phyloP scores from a whole-genome alignment of 2,888 invertebrate genomes.

The Lycaena phlaeas region DNA sequence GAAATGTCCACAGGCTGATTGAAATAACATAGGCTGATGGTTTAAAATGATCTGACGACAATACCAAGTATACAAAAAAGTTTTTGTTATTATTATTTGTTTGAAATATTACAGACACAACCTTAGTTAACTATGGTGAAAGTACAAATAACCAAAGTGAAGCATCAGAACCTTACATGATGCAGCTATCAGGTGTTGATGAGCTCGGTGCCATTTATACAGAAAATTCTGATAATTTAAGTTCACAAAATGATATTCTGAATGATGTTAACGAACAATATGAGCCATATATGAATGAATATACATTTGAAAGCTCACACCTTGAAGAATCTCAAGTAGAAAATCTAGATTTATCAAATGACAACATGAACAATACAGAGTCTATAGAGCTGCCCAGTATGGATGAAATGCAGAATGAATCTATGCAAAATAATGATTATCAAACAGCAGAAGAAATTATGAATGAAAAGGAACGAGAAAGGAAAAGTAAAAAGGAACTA shows the following conservation, averaged over 20 bases:
- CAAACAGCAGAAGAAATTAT: slow-evolving; percentile 56
- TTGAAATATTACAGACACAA: slow-evolving; percentile 52
- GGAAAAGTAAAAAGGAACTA: slow-evolving; percentile 84
- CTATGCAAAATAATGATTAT: slow-evolving; percentile 37
- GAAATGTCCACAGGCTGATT: no score
- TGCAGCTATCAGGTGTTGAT: slow-evolving; percentile 51
- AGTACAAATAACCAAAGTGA: slow-evolving; percentile 40
- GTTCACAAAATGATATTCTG: slow-evolving; percentile 42
- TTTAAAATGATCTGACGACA: no score
- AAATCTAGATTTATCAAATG: slow-evolving; percentile 29
- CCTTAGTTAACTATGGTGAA: slow-evolving; percentile 58
- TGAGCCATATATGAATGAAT: slow-evolving; percentile 55
- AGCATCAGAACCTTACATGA: slow-evolving; percentile 38
- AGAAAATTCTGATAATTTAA: slow-evolving; percentile 43
- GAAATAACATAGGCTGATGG: no score
- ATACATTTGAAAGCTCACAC: slow-evolving; percentile 43
- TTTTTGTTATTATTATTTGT: no score
- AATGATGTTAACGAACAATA: slow-evolving; percentile 45
- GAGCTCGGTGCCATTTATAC: slow-evolving; percentile 60
- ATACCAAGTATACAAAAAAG: no score
- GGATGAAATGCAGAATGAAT: slow-evolving; percentile 33
- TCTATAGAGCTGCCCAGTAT: slow-evolving; percentile 32
- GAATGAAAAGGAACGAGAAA: slow-evolving; percentile 77
- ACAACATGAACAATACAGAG: slow-evolving; percentile 29
- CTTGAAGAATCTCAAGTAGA: slow-evolving; percentile 31